These are phyloP conservation scores for Myoxocephalus aenaeus DNA, from an alignment of 2,797 vertebrate species.

Conservation along the genomic window DNA sequence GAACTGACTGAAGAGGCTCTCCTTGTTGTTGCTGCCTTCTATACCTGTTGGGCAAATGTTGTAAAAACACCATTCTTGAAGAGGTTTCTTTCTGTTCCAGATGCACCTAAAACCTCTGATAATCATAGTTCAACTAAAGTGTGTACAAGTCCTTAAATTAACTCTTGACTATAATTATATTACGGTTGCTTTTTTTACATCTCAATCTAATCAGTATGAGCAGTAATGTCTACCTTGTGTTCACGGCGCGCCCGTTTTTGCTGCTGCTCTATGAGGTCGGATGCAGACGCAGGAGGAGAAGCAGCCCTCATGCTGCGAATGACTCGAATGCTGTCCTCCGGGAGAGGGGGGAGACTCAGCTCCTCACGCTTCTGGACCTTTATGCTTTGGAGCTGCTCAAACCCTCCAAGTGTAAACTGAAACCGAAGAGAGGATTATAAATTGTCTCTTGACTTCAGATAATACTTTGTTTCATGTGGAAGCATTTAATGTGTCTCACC, in stretches of 20 bases:
- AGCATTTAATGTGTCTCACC: constrained; percentile 81
- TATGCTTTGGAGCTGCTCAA: constrained; percentile 93
- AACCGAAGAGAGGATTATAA: constrained; percentile 18
- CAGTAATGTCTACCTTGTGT: constrained; percentile 87
- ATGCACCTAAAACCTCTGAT: neutral
- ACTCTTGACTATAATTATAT: neutral
- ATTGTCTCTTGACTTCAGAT: neutral
- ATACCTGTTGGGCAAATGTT: neutral
- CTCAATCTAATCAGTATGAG: neutral
- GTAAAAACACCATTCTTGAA: neutral
- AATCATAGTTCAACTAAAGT: neutral
- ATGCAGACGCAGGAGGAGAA: constrained; percentile 95
- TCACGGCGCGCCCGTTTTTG: constrained; percentile 95
- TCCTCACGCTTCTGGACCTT: constrained; percentile 90
- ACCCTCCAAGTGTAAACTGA: constrained; percentile 96
- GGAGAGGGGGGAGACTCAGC: constrained; percentile 91
- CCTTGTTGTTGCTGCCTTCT: neutral
- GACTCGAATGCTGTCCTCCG: constrained; percentile 97
- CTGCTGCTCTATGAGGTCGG: constrained; percentile 97
- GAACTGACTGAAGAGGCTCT: too few species aligned
- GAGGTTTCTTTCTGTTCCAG: neutral
- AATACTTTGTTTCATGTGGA: neutral
- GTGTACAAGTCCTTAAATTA: neutral
- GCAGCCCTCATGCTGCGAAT: constrained; percentile 96
- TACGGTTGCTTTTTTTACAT: neutral